A percentile compares a stretch with the other conserved stretches of the same genome.
Conservation (phyloP, 2,113 vertebrate genomes). For the Athene noctua region DNA sequence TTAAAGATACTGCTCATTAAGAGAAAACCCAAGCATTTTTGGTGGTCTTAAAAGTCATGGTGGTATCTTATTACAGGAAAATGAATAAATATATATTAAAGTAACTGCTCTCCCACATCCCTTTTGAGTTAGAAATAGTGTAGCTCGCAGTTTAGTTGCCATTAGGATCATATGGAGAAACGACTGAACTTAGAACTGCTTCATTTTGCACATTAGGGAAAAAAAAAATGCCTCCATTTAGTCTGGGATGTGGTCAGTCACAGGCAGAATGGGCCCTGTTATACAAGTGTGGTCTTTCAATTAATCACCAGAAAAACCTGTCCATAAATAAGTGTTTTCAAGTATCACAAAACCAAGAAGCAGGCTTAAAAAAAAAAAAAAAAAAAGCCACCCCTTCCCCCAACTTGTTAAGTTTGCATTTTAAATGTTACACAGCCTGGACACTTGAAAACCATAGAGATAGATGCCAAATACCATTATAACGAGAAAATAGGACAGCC, state of each 20-base stretch:
- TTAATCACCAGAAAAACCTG: constrained; percentile 21
- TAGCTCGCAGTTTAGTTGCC: constrained; percentile 44
- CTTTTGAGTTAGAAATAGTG: constrained; percentile 38
- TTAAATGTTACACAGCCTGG: constrained; percentile 44
- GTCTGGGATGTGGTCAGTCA: not conserved
- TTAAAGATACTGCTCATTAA: constrained; percentile 45
- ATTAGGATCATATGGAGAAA: constrained; percentile 22
- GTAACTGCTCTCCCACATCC: constrained; percentile 52
- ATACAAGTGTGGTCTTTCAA: not conserved
- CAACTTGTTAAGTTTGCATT: constrained; percentile 35
- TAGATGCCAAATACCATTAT: constrained; percentile 51
- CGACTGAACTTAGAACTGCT: not conserved
- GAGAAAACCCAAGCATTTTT: constrained; percentile 30
- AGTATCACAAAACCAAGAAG: constrained; percentile 17
- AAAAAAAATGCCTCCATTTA: not conserved
- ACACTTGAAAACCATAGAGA: constrained; percentile 48
- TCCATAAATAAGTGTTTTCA: not conserved
- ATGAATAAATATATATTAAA: constrained; percentile 34
- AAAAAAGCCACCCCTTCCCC: not conserved
- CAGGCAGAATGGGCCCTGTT: not conserved
- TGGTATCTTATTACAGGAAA: constrained; percentile 57
- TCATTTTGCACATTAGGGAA: not conserved
- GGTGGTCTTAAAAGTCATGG: constrained; percentile 32
- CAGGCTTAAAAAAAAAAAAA: constrained; percentile 6
- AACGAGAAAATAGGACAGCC: constrained; percentile 47